phyloP scores from a whole-genome alignment of 2,888 invertebrate genomes.

The Ectemnius continuus region DNA sequence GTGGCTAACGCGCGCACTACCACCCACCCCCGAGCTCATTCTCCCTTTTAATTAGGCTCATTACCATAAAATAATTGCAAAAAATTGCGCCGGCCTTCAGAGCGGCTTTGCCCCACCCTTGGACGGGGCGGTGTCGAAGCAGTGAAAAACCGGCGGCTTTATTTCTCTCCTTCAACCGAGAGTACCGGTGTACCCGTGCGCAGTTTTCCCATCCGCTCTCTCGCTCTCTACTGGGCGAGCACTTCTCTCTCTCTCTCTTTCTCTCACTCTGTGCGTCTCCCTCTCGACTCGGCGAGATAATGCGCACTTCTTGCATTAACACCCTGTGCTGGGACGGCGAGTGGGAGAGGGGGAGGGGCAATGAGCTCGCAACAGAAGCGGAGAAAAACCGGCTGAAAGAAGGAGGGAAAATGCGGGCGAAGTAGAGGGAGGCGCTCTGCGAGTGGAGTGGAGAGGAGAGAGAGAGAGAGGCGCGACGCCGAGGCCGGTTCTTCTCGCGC shows the following conservation, averaged over 20 bases:
- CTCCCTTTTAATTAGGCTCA: slow-evolving; percentile 57
- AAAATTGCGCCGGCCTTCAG: slow-evolving; percentile 48
- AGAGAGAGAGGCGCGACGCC: slow-evolving; percentile 3
- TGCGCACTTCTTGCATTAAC: slow-evolving; percentile 43
- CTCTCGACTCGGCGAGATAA: slow-evolving; percentile 42
- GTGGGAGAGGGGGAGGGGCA: neutral
- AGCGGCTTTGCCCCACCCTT: slow-evolving; percentile 12
- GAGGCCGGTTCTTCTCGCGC: slow-evolving; percentile 20
- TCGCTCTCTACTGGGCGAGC: neutral
- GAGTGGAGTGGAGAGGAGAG: neutral
- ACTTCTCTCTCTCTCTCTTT: slow-evolving; percentile 28
- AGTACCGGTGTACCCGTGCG: neutral
- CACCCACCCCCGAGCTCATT: slow-evolving; percentile 49
- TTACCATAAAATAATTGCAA: slow-evolving; percentile 58
- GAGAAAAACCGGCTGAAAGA: too few species aligned
- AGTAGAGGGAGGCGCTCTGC: too few species aligned
- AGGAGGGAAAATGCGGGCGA: too few species aligned
- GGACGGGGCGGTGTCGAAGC: slow-evolving; percentile 19
- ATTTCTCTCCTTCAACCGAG: too few species aligned
- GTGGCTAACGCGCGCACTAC: slow-evolving; percentile 31
- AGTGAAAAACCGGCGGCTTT: slow-evolving; percentile 29
- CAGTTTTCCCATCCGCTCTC: neutral
- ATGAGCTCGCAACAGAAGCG: too few species aligned
- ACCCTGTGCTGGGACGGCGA: slow-evolving; percentile 6
- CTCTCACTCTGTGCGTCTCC: slow-evolving; percentile 17